Evolutionary conservation across 2,888 invertebrate species (phyloP), one percentile per base, ranked within the genome.

Genomic region (Eremobia ochroleuca): DNA sequence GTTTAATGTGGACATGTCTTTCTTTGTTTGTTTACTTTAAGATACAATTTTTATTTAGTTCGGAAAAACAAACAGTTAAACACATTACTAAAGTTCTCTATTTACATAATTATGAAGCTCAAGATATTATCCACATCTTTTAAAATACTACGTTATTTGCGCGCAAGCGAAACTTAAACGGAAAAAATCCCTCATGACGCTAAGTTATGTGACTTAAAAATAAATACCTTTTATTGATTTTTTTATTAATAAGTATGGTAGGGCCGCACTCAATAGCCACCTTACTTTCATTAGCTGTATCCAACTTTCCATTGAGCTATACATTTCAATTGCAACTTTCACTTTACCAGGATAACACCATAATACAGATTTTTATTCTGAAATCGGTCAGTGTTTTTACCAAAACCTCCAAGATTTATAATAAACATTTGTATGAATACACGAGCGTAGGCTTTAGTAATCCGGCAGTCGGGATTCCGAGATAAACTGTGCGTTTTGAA

Each of bases 401-500:
- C 34, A 62, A 66, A 61, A 77, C 65, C 62, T n/a, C 59, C 21
- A 68, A 74, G 75, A 82, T 87, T 76, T 67, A 81, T 77, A 73
- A 72, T 67, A 74, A 21, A 75, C 68, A 76, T 83, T 76, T 68
- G 59, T 76, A 81, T 71, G 76, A 81, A 76, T 84, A 87, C 77
- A 69, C 70, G 72, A 73, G 65, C 58, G 81, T 73, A 70, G 74
- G 76, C 76, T 77, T 62, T 73, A 77, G 91, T 91, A 92, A 92
- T 92, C 91, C 89, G 83, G 85, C 87, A 86, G 91, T 90, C 88
- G 85, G 92, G 87, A 82, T 90, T 89, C 85, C 81, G 91, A 94
- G 94, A 94, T 95, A 94, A 94, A 93, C 93, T 91, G 89, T 86
- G 89, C 89, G 90, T 89, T 90, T 85, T 86, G 82, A 82, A 86